Evolutionary conservation across 2,113 vertebrate genomes (phyloP).

Genomic region (Sakesphorus luctuosus): DNA sequence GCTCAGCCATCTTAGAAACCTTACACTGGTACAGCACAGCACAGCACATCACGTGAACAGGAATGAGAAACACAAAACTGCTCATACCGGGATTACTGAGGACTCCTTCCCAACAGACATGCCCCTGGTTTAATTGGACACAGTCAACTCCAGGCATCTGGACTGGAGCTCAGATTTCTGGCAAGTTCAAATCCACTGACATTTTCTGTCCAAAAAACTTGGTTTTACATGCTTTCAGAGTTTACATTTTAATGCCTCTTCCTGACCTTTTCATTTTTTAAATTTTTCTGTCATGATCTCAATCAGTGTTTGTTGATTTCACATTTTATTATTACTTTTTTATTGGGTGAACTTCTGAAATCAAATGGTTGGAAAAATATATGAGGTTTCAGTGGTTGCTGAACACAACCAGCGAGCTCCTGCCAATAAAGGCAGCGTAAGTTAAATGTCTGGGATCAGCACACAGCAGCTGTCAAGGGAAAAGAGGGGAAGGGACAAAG

Average conservation of each 20-base stretch:
- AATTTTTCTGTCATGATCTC: neutral
- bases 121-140: neutral
- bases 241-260: neutral
- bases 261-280: neutral
- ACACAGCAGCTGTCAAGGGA: conserved; percentile 14
- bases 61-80: neutral
- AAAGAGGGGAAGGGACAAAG: neutral
- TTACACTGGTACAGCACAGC: neutral
- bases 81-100: neutral
- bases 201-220: neutral
- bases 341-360: neutral
- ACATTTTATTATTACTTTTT: neutral
- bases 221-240: neutral
- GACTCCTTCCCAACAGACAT: neutral
- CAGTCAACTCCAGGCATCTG: neutral
- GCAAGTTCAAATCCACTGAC: neutral
- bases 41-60: neutral
- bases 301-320: neutral
- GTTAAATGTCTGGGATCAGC: conserved; percentile 11
- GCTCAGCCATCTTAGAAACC: neutral
- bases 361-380: neutral
- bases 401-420: neutral
- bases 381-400: neutral
- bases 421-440: neutral
- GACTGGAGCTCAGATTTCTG: neutral